Evolutionary conservation across 1,140 invertebrate genomes (phyloP).

Genomic region (Coelopa frigida): DNA sequence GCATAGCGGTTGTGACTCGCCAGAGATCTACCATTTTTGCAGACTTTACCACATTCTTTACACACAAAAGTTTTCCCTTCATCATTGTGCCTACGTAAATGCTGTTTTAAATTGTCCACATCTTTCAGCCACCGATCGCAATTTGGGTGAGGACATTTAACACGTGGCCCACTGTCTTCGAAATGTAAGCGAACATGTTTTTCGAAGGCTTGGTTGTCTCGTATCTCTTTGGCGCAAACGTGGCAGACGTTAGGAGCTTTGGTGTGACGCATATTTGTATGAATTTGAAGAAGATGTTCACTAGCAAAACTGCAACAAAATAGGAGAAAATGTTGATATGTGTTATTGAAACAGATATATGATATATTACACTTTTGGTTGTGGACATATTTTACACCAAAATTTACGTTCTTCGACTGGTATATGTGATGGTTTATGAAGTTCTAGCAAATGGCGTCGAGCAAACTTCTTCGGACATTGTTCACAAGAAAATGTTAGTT

Average conservation of each 20-base stretch:
- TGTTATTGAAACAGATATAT: constrained; percentile 27
- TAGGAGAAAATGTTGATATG: not conserved
- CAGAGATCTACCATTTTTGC: constrained; percentile 32
- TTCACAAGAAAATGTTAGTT: constrained; percentile 33
- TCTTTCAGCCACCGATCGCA: constrained; percentile 41
- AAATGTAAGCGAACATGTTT: constrained; percentile 40
- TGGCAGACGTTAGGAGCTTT: constrained; percentile 35
- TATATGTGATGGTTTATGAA: constrained; percentile 36
- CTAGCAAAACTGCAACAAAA: constrained; percentile 22
- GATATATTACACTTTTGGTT: constrained; percentile 28
- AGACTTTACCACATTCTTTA: constrained; percentile 32
- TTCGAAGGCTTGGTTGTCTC: constrained; percentile 36
- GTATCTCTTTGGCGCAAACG: constrained; percentile 38
- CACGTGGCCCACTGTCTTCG: constrained; percentile 32
- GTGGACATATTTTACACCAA: constrained; percentile 30
- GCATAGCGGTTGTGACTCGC: constrained; percentile 37
- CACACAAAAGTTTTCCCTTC: constrained; percentile 32
- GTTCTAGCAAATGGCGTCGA: constrained; percentile 27
- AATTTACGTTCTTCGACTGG: constrained; percentile 32
- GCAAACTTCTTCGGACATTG: constrained; percentile 37
- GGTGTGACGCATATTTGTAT: constrained; percentile 32
- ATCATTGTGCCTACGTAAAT: constrained; percentile 31
- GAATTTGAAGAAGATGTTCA: constrained; percentile 32
- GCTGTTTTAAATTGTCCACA: constrained; percentile 33
- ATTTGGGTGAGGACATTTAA: constrained; percentile 32